These are phyloP conservation scores for Selene dorsalis DNA, from an alignment of 2,797 vertebrate species.

Conservation along the genomic window DNA sequence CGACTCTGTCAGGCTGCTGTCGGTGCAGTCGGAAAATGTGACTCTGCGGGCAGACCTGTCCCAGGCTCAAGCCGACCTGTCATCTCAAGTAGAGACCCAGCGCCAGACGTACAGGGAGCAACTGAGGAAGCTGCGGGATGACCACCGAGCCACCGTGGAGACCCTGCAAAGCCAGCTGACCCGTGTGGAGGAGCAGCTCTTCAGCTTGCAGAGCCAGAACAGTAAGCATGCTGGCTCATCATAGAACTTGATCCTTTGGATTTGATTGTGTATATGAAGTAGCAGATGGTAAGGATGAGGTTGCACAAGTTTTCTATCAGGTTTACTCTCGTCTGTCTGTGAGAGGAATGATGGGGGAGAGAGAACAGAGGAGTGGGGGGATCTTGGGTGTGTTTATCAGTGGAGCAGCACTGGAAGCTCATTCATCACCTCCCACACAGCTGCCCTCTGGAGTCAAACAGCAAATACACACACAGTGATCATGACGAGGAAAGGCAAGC, in stretches of 20 bases:
- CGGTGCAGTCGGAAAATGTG: slow-evolving; percentile 90
- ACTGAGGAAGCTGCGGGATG: slow-evolving; percentile 91
- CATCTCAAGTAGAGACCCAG: slow-evolving; percentile 88
- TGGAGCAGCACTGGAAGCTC: slow-evolving; percentile 60
- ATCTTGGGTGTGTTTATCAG: slow-evolving; percentile 59
- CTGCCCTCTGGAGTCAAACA: slow-evolving; percentile 71
- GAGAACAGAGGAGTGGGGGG: slow-evolving; percentile 17
- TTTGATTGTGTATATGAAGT: neutral
- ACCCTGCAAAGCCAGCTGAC: slow-evolving; percentile 92
- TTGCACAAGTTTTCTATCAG: slow-evolving; percentile 30
- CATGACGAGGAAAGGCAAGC: slow-evolving; percentile 41
- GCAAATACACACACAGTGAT: slow-evolving; percentile 59
- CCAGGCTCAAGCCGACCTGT: slow-evolving; percentile 87
- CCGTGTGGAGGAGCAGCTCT: slow-evolving; percentile 91
- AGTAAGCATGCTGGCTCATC: slow-evolving; percentile 79
- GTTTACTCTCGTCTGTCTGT: slow-evolving; percentile 10
- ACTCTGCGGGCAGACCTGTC: slow-evolving; percentile 88
- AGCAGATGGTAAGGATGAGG: neutral
- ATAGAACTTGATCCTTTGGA: neutral
- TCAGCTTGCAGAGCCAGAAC: slow-evolving; percentile 90
- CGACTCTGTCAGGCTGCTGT: slow-evolving; percentile 84
- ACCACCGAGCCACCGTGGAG: slow-evolving; percentile 92
- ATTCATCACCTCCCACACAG: slow-evolving; percentile 84
- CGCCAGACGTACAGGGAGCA: slow-evolving; percentile 91
- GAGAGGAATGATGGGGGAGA: slow-evolving; percentile 45